Evolutionary conservation across 1,140 invertebrate species (phyloP).

Genomic region (Asobara japonica): DNA sequence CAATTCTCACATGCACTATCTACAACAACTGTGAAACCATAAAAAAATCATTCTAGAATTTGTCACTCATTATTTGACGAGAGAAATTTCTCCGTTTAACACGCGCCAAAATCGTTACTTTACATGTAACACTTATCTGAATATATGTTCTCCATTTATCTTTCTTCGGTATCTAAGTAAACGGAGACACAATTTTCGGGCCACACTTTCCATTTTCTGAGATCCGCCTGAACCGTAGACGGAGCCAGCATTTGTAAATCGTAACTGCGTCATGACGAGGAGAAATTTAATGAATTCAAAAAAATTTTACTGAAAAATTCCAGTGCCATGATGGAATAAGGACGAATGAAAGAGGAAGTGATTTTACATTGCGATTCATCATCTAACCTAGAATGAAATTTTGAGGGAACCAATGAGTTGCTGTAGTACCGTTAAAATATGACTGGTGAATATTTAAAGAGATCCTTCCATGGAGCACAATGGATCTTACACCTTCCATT

Average conservation of each 20-base stretch:
- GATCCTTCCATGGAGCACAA: slow-evolving; percentile 55
- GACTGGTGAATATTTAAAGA: slow-evolving; percentile 65
- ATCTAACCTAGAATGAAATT: slow-evolving; percentile 19
- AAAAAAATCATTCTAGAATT: background rate
- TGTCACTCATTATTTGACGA: background rate
- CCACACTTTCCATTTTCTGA: slow-evolving; percentile 53
- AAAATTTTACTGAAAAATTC: background rate
- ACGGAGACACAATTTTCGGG: slow-evolving; percentile 43
- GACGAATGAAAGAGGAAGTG: slow-evolving; percentile 16
- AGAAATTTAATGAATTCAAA: background rate
- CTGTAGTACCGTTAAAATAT: slow-evolving; percentile 14
- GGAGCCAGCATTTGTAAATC: background rate
- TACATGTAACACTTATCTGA: slow-evolving; percentile 30
- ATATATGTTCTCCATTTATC: slow-evolving; percentile 36
- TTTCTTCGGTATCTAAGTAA: slow-evolving; percentile 40
- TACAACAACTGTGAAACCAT: background rate
- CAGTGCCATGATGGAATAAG: slow-evolving; percentile 18
- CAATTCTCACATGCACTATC: background rate
- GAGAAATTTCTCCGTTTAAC: slow-evolving; percentile 56
- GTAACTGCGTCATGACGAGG: background rate
- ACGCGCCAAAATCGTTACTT: slow-evolving; percentile 45
- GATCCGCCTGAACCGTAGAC: background rate
- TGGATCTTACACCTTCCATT: slow-evolving; percentile 43
- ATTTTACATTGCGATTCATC: background rate
- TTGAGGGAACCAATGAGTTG: background rate